Conservation (phyloP, 2,888 invertebrate genomes). For the Toxonevra muliebris region DNA sequence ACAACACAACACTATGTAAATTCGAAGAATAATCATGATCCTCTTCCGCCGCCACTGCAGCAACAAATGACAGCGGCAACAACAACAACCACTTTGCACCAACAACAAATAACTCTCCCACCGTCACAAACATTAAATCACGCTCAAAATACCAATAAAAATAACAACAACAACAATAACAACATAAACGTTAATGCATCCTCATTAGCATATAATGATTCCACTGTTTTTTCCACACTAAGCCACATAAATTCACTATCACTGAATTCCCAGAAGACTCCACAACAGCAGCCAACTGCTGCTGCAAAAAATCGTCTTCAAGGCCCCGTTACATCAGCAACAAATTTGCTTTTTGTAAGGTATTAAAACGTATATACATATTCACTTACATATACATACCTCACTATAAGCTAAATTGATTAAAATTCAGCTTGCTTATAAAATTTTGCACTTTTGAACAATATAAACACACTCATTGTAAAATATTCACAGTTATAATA, state of each 20-base stretch:
- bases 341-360: constrained; percentile 64
- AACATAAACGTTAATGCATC: neutral
- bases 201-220: constrained; percentile 4
- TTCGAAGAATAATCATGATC: constrained; percentile 38
- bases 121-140: constrained; percentile 32
- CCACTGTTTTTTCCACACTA: constrained; percentile 21
- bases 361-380: constrained; percentile 47
- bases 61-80: constrained; percentile 22
- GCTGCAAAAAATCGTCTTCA: constrained; percentile 53
- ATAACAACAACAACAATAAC: constrained; percentile 27
- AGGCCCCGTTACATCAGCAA: constrained; percentile 53
- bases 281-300: constrained; percentile 25
- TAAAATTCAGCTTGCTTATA: too few relatives aligned
- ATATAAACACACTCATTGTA: neutral
- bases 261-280: constrained; percentile 16
- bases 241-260: constrained; percentile 13
- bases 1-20: constrained; percentile 36
- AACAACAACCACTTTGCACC: constrained; percentile 25
- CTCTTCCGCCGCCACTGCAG: constrained; percentile 39
- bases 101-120: constrained; percentile 34
- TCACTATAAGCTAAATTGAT: neutral
- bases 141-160: constrained; percentile 36
- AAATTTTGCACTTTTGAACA: too few relatives aligned
- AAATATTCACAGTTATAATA: too few relatives aligned
- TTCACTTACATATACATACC: neutral